Evolutionary conservation across 2,888 invertebrate genomes (phyloP).

Genomic region (Diloba caeruleocephala): DNA sequence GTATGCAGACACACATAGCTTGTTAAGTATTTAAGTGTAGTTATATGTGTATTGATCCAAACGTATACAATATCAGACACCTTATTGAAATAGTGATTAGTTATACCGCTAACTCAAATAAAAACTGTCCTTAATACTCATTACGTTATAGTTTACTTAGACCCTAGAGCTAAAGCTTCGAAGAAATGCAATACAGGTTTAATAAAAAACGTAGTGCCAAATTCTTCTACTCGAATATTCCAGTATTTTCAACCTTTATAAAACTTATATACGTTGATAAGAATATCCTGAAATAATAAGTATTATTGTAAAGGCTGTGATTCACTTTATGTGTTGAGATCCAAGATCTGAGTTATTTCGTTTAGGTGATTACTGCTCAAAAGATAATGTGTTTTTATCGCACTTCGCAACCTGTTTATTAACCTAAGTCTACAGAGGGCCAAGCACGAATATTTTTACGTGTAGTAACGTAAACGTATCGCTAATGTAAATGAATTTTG

Average conservation of each 20-base stretch:
- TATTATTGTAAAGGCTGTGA: constrained; percentile 85
- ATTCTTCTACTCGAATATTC: constrained; percentile 64
- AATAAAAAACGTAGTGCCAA: constrained; percentile 70
- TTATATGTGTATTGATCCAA: constrained; percentile 69
- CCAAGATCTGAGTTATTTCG: constrained; percentile 72
- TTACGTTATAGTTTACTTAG: constrained; percentile 44
- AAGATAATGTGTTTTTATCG: constrained; percentile 45
- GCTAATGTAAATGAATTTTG: no score
- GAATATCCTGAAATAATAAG: constrained; percentile 55
- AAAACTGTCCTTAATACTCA: constrained; percentile 34
- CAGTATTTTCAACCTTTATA: constrained; percentile 59
- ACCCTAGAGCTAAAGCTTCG: constrained; percentile 61
- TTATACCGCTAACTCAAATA: constrained; percentile 39
- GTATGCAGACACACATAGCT: constrained; percentile 76
- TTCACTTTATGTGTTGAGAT: constrained; percentile 80
- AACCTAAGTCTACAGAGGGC: constrained; percentile 36
- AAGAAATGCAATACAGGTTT: constrained; percentile 62
- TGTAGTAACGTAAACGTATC: no score
- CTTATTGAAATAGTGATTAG: constrained; percentile 55
- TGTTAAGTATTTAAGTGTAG: constrained; percentile 78
- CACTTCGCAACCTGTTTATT: constrained; percentile 37
- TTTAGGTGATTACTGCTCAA: constrained; percentile 60
- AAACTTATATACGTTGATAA: constrained; percentile 51
- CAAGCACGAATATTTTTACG: no score
- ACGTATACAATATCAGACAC: constrained; percentile 56